Percentiles rank a stretch among this genome's conserved stretches.
phyloP scores from a whole-genome alignment of 2,113 vertebrate species.

The Panurus biarmicus region DNA sequence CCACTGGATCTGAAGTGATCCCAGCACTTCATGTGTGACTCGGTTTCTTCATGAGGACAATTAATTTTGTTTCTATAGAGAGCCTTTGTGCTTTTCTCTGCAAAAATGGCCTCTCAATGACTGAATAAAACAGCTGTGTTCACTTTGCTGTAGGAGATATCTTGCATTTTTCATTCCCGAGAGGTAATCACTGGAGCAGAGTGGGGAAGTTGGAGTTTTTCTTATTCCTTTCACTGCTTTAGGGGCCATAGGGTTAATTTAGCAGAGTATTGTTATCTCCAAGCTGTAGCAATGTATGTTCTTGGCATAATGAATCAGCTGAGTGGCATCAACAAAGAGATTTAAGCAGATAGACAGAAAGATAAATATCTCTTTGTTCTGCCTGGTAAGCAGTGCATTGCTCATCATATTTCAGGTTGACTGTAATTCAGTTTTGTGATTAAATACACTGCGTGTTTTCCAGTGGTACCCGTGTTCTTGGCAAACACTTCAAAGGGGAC shows the following conservation, averaged over 20 bases:
- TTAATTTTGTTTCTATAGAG: background rate
- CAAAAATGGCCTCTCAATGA: background rate
- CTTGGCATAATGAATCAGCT: conserved; percentile 51
- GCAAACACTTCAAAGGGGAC: background rate
- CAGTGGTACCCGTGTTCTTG: background rate
- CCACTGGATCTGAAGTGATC: background rate
- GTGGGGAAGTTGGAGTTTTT: background rate
- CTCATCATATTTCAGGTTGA: conserved; percentile 40
- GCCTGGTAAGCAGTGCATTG: background rate
- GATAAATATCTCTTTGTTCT: conserved; percentile 54
- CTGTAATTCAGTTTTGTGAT: conserved; percentile 29
- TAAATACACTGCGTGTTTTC: background rate
- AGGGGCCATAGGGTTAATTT: conserved; percentile 4
- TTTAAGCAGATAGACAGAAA: conserved; percentile 58
- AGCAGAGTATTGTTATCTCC: background rate
- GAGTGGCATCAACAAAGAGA: conserved; percentile 50
- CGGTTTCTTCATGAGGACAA: background rate
- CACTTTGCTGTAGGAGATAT: background rate
- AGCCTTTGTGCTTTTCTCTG: background rate
- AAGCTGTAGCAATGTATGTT: background rate
- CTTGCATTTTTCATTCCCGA: background rate
- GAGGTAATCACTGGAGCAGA: background rate
- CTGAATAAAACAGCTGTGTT: background rate
- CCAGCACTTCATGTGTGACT: background rate
- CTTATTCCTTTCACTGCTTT: background rate